These are phyloP conservation scores for Clavelina lepadiformis DNA, from an alignment of 23 tunicate species.

Conservation along the genomic window DNA sequence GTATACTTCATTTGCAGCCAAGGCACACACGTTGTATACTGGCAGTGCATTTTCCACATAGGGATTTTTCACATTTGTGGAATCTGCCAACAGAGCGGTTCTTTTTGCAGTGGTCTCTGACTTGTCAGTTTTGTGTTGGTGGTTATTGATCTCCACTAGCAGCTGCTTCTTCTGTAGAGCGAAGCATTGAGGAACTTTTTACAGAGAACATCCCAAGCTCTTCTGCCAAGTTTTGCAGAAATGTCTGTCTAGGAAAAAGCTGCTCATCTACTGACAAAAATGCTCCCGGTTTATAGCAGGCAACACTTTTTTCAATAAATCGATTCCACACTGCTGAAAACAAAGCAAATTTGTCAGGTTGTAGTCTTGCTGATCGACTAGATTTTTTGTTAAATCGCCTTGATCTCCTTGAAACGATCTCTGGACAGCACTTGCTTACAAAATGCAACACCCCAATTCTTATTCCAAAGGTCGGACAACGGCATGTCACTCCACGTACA, in stretches of 20 bases:
- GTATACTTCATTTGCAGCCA: too few relatives aligned
- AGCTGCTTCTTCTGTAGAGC: too few relatives aligned
- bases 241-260: conserved; percentile 9
- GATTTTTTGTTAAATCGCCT: conserved; percentile 6
- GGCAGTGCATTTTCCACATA: too few relatives aligned
- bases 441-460: conserved; percentile 21
- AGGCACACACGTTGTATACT: too few relatives aligned
- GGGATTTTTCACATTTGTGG: too few relatives aligned
- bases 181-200: too few relatives aligned
- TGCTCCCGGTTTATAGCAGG: conserved; percentile 12
- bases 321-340: not conserved
- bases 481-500: conserved; percentile 5
- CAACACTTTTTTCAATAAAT: conserved; percentile 1
- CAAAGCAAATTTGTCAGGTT: conserved; percentile 16
- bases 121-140: too few relatives aligned
- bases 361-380: conserved; percentile 10
- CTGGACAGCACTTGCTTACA: conserved; percentile 27
- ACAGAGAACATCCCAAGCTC: too few relatives aligned
- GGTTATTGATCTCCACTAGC: too few relatives aligned
- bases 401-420: conserved; percentile 10
- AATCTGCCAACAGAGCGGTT: too few relatives aligned
- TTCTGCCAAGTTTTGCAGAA: too few relatives aligned
- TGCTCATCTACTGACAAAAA: conserved; percentile 17
- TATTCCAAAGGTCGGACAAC: conserved; percentile 16
- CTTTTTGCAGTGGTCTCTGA: too few relatives aligned